A percentile compares a stretch with the other conserved stretches of the same genome.
phyloP scores from a whole-genome alignment of 35 echinoderm and acorn worm species.

The Ophioderma brevispina region DNA sequence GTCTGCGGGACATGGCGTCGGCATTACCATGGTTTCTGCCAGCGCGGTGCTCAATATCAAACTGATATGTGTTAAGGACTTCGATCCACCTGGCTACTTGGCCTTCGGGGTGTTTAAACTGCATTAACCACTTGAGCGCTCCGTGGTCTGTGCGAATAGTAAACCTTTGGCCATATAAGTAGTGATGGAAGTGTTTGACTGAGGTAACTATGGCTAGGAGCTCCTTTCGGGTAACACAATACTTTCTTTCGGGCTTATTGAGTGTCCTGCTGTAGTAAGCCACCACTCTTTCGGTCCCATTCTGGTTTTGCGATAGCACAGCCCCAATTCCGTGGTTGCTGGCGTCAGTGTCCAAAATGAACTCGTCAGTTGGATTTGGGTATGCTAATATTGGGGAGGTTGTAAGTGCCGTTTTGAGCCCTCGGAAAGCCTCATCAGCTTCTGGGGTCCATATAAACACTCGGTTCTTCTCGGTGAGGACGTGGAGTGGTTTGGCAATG shows the following conservation, averaged over 20 bases:
- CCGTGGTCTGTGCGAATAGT: slow-evolving; percentile 17
- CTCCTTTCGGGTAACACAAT: slow-evolving; percentile 29
- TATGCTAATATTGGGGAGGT: not conserved
- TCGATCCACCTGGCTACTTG: slow-evolving; percentile 17
- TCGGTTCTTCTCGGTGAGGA: not conserved
- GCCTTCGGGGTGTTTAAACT: slow-evolving; percentile 23
- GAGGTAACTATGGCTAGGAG: slow-evolving; percentile 28
- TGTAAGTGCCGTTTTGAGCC: not conserved
- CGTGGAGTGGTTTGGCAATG: slow-evolving; percentile 7
- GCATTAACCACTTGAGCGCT: slow-evolving; percentile 13
- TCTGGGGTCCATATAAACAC: not conserved
- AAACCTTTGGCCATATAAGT: slow-evolving; percentile 12
- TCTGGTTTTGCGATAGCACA: slow-evolving; percentile 35
- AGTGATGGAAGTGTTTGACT: slow-evolving; percentile 6
- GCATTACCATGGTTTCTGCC: not conserved
- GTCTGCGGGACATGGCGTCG: not conserved
- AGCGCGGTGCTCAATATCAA: not conserved
- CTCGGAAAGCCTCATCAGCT: slow-evolving; percentile 24
- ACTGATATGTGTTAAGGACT: not conserved
- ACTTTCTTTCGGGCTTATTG: slow-evolving; percentile 4
- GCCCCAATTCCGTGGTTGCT: slow-evolving; percentile 42
- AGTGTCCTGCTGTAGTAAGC: slow-evolving; percentile 33
- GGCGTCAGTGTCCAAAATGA: slow-evolving; percentile 55
- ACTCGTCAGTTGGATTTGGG: not conserved
- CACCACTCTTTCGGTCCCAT: slow-evolving; percentile 51